Evolutionary conservation across 2,797 vertebrate genomes (phyloP), one percentile per base, ranked within the genome.

Genomic region (Xiphophorus birchmanni): DNA sequence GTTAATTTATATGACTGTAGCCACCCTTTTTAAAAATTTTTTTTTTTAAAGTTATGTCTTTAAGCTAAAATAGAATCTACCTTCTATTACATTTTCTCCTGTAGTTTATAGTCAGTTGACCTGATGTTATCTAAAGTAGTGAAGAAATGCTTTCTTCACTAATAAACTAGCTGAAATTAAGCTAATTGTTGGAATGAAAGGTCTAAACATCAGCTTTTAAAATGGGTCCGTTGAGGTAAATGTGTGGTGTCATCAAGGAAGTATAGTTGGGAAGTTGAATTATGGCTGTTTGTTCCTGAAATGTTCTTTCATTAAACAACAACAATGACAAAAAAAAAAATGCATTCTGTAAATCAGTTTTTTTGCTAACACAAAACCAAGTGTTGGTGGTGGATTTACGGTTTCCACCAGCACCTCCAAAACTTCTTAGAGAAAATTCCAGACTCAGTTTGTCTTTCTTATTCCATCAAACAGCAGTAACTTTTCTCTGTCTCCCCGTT

Each of bases 391-490:
- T 42, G 65, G 65, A 67, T 21, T 21, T 21, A 29, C 8, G 1
- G 17, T 37, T 37, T 67, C 63, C 35, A 67, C 18, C 32, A 37
- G 63, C 32, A 67, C 18, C 65, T 37, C 18, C 35, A 42, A 67
- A 40, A 67, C 63, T 1, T 67, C 35, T 40, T 26, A 37, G 17
- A 74, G 35, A 54, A 8, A 54, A 26, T 9, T 8, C 18, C 48
- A 9, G 40, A 71, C 15, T 72, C 8, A 45, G 42, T 29, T 8
- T n/a, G 26, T 47, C 42, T 7, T 72, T 47, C 69, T 45, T 9
- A 45, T 18, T 72, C 69, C 42, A 8, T 77, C n/a, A 18, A 29
- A 15, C 10, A 11, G 2, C 32, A 76, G 21, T 90, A 80, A 87
- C 48, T 4, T 48, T 52, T 54, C 37, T 76, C 32, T 86, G 37